These are phyloP conservation scores for Antitype chi DNA, from an alignment of 2,888 invertebrate genomes.

Conservation along the genomic window DNA sequence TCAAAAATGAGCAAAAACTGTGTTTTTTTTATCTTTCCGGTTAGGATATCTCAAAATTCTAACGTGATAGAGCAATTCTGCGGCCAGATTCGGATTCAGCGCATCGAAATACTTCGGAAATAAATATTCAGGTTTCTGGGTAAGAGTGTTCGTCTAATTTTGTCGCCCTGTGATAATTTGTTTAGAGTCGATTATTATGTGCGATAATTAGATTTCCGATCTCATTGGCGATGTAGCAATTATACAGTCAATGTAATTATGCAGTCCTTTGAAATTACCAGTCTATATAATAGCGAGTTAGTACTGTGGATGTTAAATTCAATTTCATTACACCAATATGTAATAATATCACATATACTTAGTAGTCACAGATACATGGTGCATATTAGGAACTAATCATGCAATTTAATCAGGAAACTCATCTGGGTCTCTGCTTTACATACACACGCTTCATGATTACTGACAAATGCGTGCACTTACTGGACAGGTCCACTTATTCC, in stretches of 20 bases:
- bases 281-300: background rate
- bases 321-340: background rate
- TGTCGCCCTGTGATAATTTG: background rate
- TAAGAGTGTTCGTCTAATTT: too few species aligned
- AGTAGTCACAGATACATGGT: too few species aligned
- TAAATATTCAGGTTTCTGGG: too few species aligned
- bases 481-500: too few species aligned
- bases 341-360: background rate
- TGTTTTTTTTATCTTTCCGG: too few species aligned
- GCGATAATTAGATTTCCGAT: constrained; percentile 3
- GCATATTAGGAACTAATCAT: background rate
- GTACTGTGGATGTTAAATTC: background rate
- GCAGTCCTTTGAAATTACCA: background rate
- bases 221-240: constrained; percentile 2
- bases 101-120: too few species aligned
- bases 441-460: too few species aligned
- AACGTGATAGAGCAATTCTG: too few species aligned
- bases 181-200: background rate
- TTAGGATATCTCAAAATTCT: too few species aligned
- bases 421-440: background rate
- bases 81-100: too few species aligned
- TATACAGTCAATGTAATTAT: background rate
- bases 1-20: too few species aligned
- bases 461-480: too few species aligned
- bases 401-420: background rate